Conservation (phyloP, 2,888 invertebrate genomes). For the Dolomedes plantarius region DNA sequence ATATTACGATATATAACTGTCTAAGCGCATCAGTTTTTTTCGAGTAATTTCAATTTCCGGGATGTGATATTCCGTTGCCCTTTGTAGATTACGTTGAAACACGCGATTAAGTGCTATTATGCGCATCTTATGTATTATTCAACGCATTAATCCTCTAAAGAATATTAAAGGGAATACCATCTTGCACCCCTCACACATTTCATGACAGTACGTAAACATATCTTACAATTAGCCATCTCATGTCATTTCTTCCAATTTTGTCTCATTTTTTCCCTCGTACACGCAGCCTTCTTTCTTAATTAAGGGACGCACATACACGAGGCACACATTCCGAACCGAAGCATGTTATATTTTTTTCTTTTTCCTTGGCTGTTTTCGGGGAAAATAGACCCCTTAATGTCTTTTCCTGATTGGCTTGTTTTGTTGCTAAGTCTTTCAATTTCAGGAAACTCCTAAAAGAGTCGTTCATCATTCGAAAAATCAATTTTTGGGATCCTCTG, state of each 20-base stretch:
- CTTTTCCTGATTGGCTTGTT: slow-evolving; percentile 4
- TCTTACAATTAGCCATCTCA: background rate
- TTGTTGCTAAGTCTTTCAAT: background rate
- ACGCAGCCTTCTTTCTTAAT: background rate
- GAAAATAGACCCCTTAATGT: slow-evolving; percentile 2
- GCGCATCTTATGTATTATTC: background rate
- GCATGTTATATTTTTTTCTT: background rate
- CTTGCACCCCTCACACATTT: background rate
- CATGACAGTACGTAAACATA: background rate
- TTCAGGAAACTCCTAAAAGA: background rate
- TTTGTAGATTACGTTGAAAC: background rate
- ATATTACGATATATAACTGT: too few species aligned
- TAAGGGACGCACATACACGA: background rate
- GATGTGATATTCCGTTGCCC: too few species aligned
- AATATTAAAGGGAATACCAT: background rate
- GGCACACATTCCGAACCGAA: background rate
- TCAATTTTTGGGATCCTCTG: background rate
- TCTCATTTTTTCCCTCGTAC: background rate
- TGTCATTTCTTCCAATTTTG: background rate
- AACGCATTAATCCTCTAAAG: background rate
- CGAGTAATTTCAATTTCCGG: too few species aligned
- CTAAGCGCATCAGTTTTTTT: too few species aligned
- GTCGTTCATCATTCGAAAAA: slow-evolving; percentile 14
- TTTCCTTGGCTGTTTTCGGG: background rate
- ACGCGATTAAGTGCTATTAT: background rate